These are phyloP conservation scores for Nasonia giraulti DNA, from an alignment of 1,140 invertebrate genomes.

Conservation along the genomic window DNA sequence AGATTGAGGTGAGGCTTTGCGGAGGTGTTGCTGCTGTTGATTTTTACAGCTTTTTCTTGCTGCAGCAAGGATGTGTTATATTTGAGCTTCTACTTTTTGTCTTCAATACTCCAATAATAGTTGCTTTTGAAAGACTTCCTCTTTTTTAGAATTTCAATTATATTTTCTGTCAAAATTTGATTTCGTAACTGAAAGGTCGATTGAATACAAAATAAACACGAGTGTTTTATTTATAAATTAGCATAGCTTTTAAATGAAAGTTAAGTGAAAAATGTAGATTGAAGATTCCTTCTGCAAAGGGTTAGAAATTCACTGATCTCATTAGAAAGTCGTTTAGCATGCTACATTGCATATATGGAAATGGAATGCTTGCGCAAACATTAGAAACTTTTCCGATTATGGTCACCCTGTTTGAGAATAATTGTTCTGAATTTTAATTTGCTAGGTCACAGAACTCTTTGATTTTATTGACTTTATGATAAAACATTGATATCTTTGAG, in stretches of 20 bases:
- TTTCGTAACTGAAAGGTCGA: background rate
- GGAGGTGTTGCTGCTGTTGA: no score
- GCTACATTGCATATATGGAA: slow-evolving; percentile 27
- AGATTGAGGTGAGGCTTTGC: slow-evolving; percentile 66
- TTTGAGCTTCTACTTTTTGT: no score
- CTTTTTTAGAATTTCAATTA: no score
- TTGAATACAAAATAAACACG: background rate
- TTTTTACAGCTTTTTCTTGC: no score
- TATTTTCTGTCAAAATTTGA: background rate
- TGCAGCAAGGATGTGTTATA: no score
- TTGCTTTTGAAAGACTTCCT: no score
- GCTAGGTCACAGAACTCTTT: background rate
- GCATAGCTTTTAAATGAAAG: background rate
- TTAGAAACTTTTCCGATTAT: slow-evolving; percentile 42
- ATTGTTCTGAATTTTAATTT: background rate
- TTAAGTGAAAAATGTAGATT: no score
- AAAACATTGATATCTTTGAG: background rate
- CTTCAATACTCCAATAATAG: no score
- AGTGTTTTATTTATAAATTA: background rate
- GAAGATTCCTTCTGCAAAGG: background rate
- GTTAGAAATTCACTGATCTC: background rate
- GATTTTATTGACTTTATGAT: background rate
- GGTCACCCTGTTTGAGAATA: background rate
- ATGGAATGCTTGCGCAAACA: slow-evolving; percentile 32
- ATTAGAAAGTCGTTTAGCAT: slow-evolving; percentile 38